phyloP scores from a whole-genome alignment of 2,888 invertebrate genomes.

The Stegophylla sp. region DNA sequence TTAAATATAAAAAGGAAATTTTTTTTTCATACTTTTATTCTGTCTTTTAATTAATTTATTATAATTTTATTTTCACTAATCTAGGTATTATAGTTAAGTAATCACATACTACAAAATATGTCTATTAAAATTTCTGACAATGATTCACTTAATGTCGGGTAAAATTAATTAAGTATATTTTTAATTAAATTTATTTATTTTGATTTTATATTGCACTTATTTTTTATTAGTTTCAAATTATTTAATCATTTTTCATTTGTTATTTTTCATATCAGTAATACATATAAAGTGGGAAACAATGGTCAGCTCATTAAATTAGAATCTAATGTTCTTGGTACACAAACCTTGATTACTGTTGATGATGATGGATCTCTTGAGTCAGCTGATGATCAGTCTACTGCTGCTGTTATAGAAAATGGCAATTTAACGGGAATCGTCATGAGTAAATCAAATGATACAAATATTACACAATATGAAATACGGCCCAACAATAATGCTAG shows the following conservation, averaged over 20 bases:
- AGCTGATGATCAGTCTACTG: slow-evolving; percentile 67
- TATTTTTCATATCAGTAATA: slow-evolving; percentile 28
- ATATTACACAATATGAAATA: slow-evolving; percentile 57
- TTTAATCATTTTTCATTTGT: neutral
- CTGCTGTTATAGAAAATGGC: slow-evolving; percentile 63
- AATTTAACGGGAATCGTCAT: slow-evolving; percentile 44
- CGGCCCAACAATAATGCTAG: slow-evolving; percentile 53
- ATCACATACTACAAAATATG: slow-evolving; percentile 5
- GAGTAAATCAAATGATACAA: slow-evolving; percentile 58
- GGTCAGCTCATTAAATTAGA: slow-evolving; percentile 52
- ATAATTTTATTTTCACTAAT: neutral
- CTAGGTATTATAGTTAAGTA: neutral
- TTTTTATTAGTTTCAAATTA: too few relatives aligned
- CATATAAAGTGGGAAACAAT: slow-evolving; percentile 42
- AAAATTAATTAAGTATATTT: neutral
- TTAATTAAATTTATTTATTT: slow-evolving; percentile 1
- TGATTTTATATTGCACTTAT: slow-evolving; percentile 36
- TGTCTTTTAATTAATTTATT: neutral
- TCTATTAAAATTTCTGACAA: slow-evolving; percentile 43
- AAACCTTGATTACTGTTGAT: slow-evolving; percentile 65
- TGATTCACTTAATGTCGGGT: slow-evolving; percentile 46
- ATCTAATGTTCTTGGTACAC: slow-evolving; percentile 59
- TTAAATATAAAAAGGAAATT: slow-evolving; percentile 9
- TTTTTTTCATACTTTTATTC: neutral
- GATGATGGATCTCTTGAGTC: slow-evolving; percentile 67